Evolutionary conservation across 2,113 vertebrate species (phyloP), one percentile per base, ranked within the genome.

Genomic region (Rhinichthys klamathensis): DNA sequence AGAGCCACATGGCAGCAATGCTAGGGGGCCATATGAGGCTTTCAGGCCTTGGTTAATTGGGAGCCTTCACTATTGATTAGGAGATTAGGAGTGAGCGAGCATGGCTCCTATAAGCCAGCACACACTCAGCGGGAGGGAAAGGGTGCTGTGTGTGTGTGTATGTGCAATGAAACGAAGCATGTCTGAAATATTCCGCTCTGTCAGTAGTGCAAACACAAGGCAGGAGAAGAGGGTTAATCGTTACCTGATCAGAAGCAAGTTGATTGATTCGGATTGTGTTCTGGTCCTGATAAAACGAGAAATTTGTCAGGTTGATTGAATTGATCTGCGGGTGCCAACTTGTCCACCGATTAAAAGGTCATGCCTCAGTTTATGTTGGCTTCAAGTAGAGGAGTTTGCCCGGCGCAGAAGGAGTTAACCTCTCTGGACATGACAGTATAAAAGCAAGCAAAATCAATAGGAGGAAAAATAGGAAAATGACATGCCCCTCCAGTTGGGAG

Each of bases 401-500:
- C 82, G 84, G 88, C 87, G 78, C 84, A 86, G 91, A 93, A 92
- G 86, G 93, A 91, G 92, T 94, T 91, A 91, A 91, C 70, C 30
- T 84, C 73, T 67, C 79, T 89, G 90, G 90, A 92, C 92, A 92
- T 91, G 92, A 90, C 91, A 91, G 93, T 93, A 92, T 93, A 90
- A 93, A 93, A 94, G 92, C 89, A 92, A 92, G 91, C 91, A 92
- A 92, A 93, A 95, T 95, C 94, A 93, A 95, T 95, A 94, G 83
- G 87, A 92, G 93, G 93, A 92, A 93, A 94, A 90, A 94, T 94
- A 94, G 91, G 92, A 94, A 95, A 94, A 95, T 94, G 93, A 94
- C 94, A 95, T 92, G 90, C 89, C 92, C 92, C 93, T 93, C 92
- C 91, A 94, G 93, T 93, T 93, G 92, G 94, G 93, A 94, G 93